A percentile compares a stretch with the other conserved stretches of the same genome.
These are phyloP conservation scores for Antedon mediterranea DNA, from an alignment of 53 echinoderm and acorn worm genomes.

Conservation along the genomic window DNA sequence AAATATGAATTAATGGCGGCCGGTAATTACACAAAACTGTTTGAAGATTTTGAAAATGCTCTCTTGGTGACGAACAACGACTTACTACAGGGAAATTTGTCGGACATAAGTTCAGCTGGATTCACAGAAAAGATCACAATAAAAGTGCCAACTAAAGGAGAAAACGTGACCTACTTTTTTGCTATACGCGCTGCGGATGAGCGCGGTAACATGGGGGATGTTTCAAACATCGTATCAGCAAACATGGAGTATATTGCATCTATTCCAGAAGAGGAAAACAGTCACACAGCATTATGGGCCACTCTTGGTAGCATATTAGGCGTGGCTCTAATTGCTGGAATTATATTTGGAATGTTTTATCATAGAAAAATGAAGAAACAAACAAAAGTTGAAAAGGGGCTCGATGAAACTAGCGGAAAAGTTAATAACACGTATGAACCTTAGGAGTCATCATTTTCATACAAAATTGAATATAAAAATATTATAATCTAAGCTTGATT, in stretches of 20 bases:
- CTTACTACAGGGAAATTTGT: conserved; percentile 8
- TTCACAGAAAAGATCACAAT: conserved; percentile 1
- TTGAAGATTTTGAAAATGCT: conserved; percentile 6
- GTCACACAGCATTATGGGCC: neutral
- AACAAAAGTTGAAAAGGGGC: neutral
- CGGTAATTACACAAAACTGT: neutral
- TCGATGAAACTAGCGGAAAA: neutral
- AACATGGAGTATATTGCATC: neutral
- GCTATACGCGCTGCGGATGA: neutral
- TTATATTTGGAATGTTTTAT: neutral
- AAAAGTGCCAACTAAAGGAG: conserved; percentile 5
- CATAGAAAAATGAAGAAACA: neutral
- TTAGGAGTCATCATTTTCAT: neutral
- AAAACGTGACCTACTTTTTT: neutral
- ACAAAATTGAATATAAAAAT: no score
- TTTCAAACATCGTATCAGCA: neutral
- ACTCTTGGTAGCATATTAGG: neutral
- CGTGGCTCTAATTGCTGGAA: neutral
- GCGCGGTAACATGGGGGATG: neutral
- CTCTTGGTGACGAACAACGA: conserved; percentile 6
- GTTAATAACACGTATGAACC: neutral
- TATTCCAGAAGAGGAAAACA: neutral
- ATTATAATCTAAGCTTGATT: no score
- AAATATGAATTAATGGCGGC: conserved; percentile 15
- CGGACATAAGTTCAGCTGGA: conserved; percentile 7